These are phyloP conservation scores for Caranx ignobilis DNA, from an alignment of 2,113 vertebrate species.

Conservation along the genomic window DNA sequence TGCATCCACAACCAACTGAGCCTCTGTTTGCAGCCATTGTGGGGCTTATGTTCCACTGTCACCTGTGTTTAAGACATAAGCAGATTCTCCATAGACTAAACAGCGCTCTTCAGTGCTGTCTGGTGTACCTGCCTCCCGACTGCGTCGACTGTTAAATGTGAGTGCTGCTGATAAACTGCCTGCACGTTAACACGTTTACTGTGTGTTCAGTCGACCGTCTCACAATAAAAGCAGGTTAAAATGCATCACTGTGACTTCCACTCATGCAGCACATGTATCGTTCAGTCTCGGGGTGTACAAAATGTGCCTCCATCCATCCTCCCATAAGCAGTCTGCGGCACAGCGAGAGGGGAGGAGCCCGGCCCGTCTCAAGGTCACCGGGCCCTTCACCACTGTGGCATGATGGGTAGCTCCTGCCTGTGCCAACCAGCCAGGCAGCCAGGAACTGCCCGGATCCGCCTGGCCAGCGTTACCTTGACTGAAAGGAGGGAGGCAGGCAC, in stretches of 20 bases:
- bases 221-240: conserved; percentile 21
- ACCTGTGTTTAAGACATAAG: neutral
- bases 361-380: conserved; percentile 77
- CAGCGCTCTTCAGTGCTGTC: neutral
- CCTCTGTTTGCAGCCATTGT: no score
- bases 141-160: neutral
- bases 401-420: conserved; percentile 70
- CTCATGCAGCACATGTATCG: conserved; percentile 30
- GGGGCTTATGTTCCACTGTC: neutral
- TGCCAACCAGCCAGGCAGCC: conserved; percentile 53
- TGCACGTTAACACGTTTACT: neutral
- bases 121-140: neutral
- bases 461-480: conserved; percentile 69
- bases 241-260: conserved; percentile 12
- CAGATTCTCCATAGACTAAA: neutral
- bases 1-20: neutral
- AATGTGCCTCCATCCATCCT: conserved; percentile 58
- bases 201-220: neutral
- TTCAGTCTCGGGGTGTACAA: conserved; percentile 20
- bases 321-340: conserved; percentile 52
- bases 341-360: conserved; percentile 52
- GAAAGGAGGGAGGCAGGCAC: conserved; percentile 63
- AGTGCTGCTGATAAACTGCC: conserved; percentile 8
- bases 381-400: conserved; percentile 77
- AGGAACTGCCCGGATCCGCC: conserved; percentile 50